Evolutionary conservation across 1,140 invertebrate species (phyloP).

Genomic region (Maconellicoccus hirsutus): DNA sequence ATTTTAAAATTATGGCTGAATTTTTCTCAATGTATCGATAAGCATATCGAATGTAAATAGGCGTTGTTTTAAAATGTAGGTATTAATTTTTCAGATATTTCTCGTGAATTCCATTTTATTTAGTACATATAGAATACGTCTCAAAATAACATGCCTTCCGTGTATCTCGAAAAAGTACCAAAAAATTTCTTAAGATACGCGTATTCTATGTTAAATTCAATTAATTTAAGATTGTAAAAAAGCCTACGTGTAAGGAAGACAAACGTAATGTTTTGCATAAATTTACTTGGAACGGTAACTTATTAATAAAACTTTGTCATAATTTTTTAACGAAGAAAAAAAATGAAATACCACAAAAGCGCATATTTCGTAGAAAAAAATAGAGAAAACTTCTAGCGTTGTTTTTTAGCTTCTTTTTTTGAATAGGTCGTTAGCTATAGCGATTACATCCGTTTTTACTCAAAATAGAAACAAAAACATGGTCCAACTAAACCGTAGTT

Average conservation of each 20-base stretch:
- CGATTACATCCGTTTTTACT: constrained; percentile 4
- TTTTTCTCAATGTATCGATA: no score
- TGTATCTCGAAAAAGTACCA: no score
- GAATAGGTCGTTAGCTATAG: background rate
- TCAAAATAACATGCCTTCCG: no score
- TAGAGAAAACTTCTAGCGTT: background rate
- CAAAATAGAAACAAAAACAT: constrained; percentile 5
- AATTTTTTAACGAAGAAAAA: background rate
- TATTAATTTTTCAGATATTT: no score
- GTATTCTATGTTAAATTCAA: background rate
- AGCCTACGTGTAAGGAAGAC: background rate
- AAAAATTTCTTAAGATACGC: background rate
- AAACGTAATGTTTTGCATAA: background rate
- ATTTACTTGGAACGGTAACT: background rate
- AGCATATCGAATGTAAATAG: no score
- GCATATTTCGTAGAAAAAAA: background rate
- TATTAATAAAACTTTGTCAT: background rate
- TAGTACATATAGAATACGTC: no score
- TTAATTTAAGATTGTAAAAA: background rate
- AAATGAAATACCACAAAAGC: background rate
- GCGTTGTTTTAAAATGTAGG: no score
- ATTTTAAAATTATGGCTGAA: no score
- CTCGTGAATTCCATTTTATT: no score
- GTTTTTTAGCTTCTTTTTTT: background rate
- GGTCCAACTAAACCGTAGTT: background rate